phyloP scores from a whole-genome alignment of 2,113 vertebrate genomes.

The Carettochelys insculpta region DNA sequence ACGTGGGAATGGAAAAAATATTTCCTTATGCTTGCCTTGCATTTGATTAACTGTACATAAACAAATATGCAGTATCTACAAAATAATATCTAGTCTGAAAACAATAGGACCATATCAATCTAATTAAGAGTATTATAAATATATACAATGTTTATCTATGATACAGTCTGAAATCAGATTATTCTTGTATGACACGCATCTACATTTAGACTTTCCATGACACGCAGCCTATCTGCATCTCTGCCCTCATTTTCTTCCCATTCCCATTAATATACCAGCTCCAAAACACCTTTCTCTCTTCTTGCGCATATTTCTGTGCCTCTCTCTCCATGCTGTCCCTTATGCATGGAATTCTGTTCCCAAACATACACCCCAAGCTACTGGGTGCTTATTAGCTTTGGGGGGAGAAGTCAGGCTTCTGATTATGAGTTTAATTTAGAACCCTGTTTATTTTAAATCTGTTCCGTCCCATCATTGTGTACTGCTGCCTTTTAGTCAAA shows the following conservation, averaged over 20 bases:
- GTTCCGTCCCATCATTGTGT: background rate
- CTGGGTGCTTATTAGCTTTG: background rate
- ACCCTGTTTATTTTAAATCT: background rate
- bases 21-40: background rate
- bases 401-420: background rate
- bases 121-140: constrained; percentile 19
- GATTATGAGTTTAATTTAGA: background rate
- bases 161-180: constrained; percentile 47
- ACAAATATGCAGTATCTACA: background rate
- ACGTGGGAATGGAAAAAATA: background rate
- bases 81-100: constrained; percentile 22
- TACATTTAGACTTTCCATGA: background rate
- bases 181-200: constrained; percentile 8
- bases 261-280: background rate
- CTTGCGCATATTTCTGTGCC: background rate
- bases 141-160: background rate
- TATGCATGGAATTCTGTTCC: background rate
- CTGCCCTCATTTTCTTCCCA: constrained; percentile 20
- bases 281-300: background rate
- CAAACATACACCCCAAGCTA: background rate
- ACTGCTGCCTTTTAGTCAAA: constrained; percentile 14
- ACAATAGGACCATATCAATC: background rate
- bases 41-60: background rate
- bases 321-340: background rate
- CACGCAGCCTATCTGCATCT: background rate